These are phyloP conservation scores for Malurus alboscapulatus DNA, from an alignment of 2,113 vertebrate species.

Conservation along the genomic window DNA sequence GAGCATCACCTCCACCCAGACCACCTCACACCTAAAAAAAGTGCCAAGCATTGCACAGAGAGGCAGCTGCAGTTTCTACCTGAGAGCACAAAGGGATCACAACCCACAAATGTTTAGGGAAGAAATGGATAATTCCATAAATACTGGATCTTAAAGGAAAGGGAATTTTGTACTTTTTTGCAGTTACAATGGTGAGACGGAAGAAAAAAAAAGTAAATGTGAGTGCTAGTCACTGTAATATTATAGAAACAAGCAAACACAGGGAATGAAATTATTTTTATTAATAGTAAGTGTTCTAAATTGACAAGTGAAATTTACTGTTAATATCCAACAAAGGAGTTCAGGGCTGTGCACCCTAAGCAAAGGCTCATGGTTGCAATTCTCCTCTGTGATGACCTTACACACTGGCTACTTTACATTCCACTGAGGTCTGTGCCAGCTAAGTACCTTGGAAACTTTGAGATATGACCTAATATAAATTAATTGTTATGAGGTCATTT, in stretches of 20 bases:
- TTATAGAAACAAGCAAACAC: background rate
- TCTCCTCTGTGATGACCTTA: background rate
- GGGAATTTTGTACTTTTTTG: background rate
- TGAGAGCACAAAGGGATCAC: background rate
- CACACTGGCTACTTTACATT: conserved; percentile 5
- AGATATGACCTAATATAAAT: background rate
- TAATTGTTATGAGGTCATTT: background rate
- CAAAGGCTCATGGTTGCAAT: background rate
- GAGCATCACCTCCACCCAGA: background rate
- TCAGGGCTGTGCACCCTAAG: background rate
- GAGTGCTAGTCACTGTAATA: background rate
- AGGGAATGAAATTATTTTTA: background rate
- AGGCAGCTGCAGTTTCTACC: background rate
- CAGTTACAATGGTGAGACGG: background rate
- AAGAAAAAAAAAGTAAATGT: background rate
- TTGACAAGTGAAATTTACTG: background rate
- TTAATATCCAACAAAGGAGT: background rate
- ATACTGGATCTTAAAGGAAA: background rate
- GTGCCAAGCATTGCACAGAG: background rate
- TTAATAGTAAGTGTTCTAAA: background rate
- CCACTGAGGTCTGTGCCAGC: background rate
- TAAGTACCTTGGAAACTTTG: conserved; percentile 1
- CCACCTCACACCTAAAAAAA: background rate
- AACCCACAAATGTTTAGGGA: background rate
- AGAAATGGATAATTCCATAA: background rate